Evolutionary conservation across 1,140 invertebrate species (phyloP), one percentile per base, ranked within the genome.

Genomic region (Bombus turneri): DNA sequence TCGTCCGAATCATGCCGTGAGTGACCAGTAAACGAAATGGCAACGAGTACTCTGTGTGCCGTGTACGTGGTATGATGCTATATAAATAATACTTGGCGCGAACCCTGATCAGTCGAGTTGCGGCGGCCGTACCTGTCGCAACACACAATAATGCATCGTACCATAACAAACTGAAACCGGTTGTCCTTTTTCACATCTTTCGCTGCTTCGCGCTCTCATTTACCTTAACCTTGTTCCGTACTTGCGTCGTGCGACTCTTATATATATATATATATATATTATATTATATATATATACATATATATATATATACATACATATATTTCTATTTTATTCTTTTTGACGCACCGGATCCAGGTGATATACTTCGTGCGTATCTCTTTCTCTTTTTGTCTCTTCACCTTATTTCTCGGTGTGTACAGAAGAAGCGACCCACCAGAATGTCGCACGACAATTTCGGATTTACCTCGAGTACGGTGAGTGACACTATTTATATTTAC

Each of bases 81-180:
- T 94, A 95, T 94, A 94, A 94, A 94, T 93, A 94, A 94, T 94
- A 94, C 92, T 93, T 93, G 82, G 87, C 91, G 91, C 91, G 89
- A 92, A 93, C 87, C 87, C 87, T 89, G 87, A 91, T 90, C 94
- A 94, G 94, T 95, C 89, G 88, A 92, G 89, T 93, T 92, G 93
- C 90, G 89, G 90, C 93, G 88, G 93, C 87, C 92, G 91, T 93
- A 95, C 93, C 94, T 94, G 92, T 90, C 91, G 90, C 92, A 89
- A 75, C 91, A 90, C 85, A 88, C 86, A 87, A 90, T 81, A 84
- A 87, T 90, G 80, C 71, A 87, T 77, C 89, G 92, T 76, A 79
- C 88, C 83, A 90, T 72, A 88, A 86, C 89, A 79, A 86, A 88
- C 76, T 59, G n/a, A 79, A 62, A 84, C 75, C 71, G 66, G 86